Base-by-base conservation (phyloP, 1,140 invertebrate genomes). In the Proctacanthus coquilletti region DNA sequence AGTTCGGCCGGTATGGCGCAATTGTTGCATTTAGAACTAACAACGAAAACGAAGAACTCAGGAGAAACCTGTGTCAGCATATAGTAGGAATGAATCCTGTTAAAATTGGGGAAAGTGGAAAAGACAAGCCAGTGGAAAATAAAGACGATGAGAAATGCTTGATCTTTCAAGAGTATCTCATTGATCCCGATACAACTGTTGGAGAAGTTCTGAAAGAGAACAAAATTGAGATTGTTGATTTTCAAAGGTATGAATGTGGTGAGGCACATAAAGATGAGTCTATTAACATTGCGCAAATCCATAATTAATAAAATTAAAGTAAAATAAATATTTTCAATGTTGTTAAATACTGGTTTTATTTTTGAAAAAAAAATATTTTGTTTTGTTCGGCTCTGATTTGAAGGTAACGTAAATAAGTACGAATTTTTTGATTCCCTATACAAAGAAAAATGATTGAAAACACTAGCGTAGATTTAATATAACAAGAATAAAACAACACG, bases 1-100 rank as follows among this genome's bases (percentile, higher is more conserved):
- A 66, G 21, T 54, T 79, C 34, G 91, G 91, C 18, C 84, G 78
- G 65, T 91, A 88, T 62, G 89, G 81, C 21, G 76, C 80, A 0
- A 47, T 93, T 6, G 52, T 93, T 1, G 78, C 79, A 17, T 77
- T 77, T 45, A 74, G 64, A 53, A 54, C 63, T 33, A 42, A 61
- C 4, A 59, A 72, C 13, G 41, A 50, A 2, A 41, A 59, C 14
- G 42, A 55, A 18, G 49, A 70, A 30, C 50, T 88, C 6, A 75
- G 75, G 14, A 67, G 70, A 40, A 74, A 84, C 52, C 52, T 91
- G 6, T 91, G 87, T 58, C 87, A 93, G 54, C 91, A 96, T 53
- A 76, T 95, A 48, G 84, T 95, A 29, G 87, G 87, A 14, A 82
- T 92, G 75, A 85, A 86, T 51, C 89, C 89, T 1, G 56, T 45